Base-by-base conservation (phyloP, 1,140 invertebrate genomes). In the Chrysomallon squamiferum region DNA sequence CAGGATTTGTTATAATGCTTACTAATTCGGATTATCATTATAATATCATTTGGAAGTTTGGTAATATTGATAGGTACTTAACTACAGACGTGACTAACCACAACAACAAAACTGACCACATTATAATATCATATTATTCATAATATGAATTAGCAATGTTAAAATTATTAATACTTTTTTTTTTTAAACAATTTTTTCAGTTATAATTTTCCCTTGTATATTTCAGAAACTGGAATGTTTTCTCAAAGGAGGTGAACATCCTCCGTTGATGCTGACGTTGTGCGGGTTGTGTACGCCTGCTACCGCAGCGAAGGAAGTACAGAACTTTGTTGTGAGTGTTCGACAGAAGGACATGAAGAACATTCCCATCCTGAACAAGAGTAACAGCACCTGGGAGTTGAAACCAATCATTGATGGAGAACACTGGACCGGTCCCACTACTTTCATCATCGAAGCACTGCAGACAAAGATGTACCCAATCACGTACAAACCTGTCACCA, bases 371-470 rank as follows among this genome's bases (percentile, higher is more conserved):
- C 61, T 66, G 11, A 86, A 86, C 72, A 69, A 73, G 58, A 84
- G 83, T 32, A 85, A 84, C 71, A 74, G 77, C 59, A 43, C 68
- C 2, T 86, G 84, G 84, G 66, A 76, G 49, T 72, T 86, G 27
- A 78, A 77, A 56, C 85, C 85, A 22, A 74, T 84, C 30, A 84
- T 86, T 45, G 84, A 85, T 38, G 84, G 83, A 6, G 84, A 86
- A 29, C 75, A 81, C 59, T 86, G 80, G 78, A 72, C 63, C 6
- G 83, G 83, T 29, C 67, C 78, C 15, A 74, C 82, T 11, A 72
- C 69, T 9, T 75, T 85, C 52, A 69, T 58, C 9, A 76, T 85
- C 1, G 81, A 83, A 35, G 73, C 84, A 2, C 75, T 81, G 59
- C 71, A 75, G 29, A 78, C 72, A 2, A 81, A 78, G 59, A 62